A percentile compares a stretch with the other conserved stretches of the same genome.
phyloP scores from a whole-genome alignment of 2,888 invertebrate species.

The Orthonychiurus folsomi region DNA sequence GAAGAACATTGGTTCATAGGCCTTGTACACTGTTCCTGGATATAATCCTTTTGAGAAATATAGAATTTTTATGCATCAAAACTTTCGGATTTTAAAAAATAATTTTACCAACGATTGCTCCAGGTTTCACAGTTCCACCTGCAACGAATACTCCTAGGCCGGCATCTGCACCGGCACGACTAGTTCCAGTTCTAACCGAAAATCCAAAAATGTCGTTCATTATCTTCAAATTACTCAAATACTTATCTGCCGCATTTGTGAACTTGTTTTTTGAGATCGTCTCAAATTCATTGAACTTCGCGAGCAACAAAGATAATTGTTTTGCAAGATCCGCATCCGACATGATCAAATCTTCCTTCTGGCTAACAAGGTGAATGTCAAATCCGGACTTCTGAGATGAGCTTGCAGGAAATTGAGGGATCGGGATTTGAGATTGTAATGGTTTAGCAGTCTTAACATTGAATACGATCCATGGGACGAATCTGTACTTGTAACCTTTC shows the following conservation, averaged over 20 bases:
- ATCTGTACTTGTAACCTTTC: slow-evolving; percentile 42
- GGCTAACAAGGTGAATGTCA: neutral
- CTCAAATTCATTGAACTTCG: slow-evolving; percentile 11
- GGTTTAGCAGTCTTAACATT: slow-evolving; percentile 31
- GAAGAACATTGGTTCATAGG: slow-evolving; percentile 47
- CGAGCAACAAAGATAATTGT: slow-evolving; percentile 15
- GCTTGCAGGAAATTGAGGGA: no score
- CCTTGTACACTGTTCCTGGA: slow-evolving; percentile 46
- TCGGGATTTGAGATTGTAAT: neutral
- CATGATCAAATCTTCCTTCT: slow-evolving; percentile 16
- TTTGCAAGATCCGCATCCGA: slow-evolving; percentile 13
- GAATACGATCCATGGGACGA: slow-evolving; percentile 41
- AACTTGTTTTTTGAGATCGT: neutral
- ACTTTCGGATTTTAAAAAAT: neutral
- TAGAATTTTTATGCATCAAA: neutral
- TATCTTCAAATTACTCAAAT: slow-evolving; percentile 14
- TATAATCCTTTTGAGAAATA: slow-evolving; percentile 28
- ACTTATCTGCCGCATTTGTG: neutral
- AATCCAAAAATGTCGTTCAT: slow-evolving; percentile 28
- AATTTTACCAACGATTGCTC: slow-evolving; percentile 40
- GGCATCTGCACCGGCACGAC: slow-evolving; percentile 16
- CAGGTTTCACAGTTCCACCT: slow-evolving; percentile 36
- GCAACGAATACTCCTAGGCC: slow-evolving; percentile 40
- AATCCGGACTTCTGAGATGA: slow-evolving; percentile 14
- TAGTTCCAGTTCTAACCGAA: slow-evolving; percentile 21